Base-by-base conservation (phyloP, 2,113 vertebrate species). In the Hucho hucho region DNA sequence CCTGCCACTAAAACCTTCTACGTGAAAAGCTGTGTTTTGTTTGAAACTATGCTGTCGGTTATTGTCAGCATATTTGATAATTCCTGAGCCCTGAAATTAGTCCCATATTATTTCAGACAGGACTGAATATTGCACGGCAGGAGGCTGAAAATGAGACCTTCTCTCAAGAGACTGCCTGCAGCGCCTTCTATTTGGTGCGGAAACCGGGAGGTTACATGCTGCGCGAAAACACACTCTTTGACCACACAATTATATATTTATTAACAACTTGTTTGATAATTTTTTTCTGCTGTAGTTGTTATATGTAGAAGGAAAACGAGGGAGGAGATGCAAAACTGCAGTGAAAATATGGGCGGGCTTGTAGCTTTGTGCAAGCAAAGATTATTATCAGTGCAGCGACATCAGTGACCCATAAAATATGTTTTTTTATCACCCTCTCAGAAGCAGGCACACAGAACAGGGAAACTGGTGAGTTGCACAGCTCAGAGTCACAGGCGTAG, bases 181-280 rank as follows among this genome's bases (percentile, higher is more conserved):
- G 93, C 88, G 92, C 89, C 86, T 90, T 93, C 91, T 92, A 90
- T 89, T 91, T 89, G 78, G 83, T 88, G 86, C 85, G 84, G 90
- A 86, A 87, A 91, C 89, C 84, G 88, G 81, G 88, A 89, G 91
- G 87, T 89, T 90, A 91, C 92, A 91, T 87, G 92, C 91, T 90
- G 91, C 88, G 92, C 6, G 88, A 92, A 92, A 94, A 91, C 90
- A 90, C 89, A 92, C 88, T 81, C 80, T 84, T 92, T 89, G 89
- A 92, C 91, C 90, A 92, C 88, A 92, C 90, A 92, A 93, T 93
- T 93, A 93, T 93, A 91, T 93, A 93, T 93, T 93, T 93, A 92
- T 93, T 90, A 87, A 80, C 85, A 83, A 81, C 81, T 83, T 13
- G 64, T 83, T 74, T 83, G 69, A 75, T 69, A 77, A 73, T 78